Percentiles rank a stretch among this genome's conserved stretches.
These are phyloP conservation scores for Dasypolia templi DNA, from an alignment of 2,888 invertebrate genomes.

Conservation along the genomic window DNA sequence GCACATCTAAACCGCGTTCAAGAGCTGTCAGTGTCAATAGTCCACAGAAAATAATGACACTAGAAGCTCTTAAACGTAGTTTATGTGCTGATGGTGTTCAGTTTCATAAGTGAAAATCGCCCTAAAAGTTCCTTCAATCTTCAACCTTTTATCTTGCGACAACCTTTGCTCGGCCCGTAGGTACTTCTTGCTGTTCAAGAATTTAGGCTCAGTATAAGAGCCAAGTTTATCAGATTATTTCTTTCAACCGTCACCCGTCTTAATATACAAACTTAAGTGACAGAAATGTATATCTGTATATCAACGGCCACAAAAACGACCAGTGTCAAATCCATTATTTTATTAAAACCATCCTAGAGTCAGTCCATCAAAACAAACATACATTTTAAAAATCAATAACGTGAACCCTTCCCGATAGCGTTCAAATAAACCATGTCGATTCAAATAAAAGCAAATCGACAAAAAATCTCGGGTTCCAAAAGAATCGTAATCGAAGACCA, in stretches of 20 bases:
- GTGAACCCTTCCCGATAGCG: constrained; percentile 85
- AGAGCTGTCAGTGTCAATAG: too few species aligned
- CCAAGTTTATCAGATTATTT: background rate
- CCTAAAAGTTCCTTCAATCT: too few species aligned
- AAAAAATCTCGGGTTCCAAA: constrained; percentile 69
- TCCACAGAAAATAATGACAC: too few species aligned
- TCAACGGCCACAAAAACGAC: constrained; percentile 47
- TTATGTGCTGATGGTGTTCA: too few species aligned
- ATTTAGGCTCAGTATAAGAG: background rate
- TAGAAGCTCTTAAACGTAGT: too few species aligned
- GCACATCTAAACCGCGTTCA: too few species aligned
- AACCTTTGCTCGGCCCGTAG: background rate
- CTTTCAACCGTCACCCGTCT: background rate
- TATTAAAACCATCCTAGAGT: constrained; percentile 75
- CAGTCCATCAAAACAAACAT: constrained; percentile 86
- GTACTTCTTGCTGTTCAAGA: background rate
- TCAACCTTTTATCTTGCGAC: background rate
- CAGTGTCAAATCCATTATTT: constrained; percentile 62
- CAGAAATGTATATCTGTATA: constrained; percentile 16
- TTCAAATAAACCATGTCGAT: constrained; percentile 84
- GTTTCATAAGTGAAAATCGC: too few species aligned
- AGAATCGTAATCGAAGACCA: constrained; percentile 80
- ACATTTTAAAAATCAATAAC: constrained; percentile 86
- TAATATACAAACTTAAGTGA: constrained; percentile 10
- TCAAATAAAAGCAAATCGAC: constrained; percentile 81